Evolutionary conservation across 30 jellyfish, hydroid and myxozoan species (phyloP), one percentile per base, ranked within the genome.

Genomic region (Aurelia aurita): DNA sequence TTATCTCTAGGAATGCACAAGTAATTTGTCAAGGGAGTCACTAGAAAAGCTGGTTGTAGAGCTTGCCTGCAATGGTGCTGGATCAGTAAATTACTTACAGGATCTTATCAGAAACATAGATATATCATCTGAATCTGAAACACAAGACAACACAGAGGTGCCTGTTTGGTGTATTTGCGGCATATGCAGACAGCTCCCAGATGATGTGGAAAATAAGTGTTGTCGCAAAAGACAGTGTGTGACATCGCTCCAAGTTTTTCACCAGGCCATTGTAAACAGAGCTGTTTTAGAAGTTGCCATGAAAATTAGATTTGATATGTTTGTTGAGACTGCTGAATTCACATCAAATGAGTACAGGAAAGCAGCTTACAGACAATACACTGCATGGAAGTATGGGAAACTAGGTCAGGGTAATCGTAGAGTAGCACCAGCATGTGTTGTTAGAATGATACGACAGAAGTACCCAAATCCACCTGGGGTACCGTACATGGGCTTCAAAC

Each of bases 11-110:
- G 47, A 35, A 35, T 35, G 47, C 47, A 35, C 47, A 35, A 35
- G 47, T 35, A 35, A 11, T 3, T 5, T 35, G 22, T 23, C 69
- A 57, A 22, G 23, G 45, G 70, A 29, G n/a, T 15, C 31, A n/a
- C 31, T 70, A n/a, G 31, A 28, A n/a, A n/a, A 19, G 32, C 69
- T 39, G 29, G 59, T 70, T 19, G 26, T 70, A 18, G 82, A 70
- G 82, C 82, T 70, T 19, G 49, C 66, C 23, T 70, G 82, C 82
- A 70, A 70, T 70, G 82, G 82, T 5, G 29, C 25, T 15, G 82
- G 82, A n/a, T 21, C 58, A 19, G 29, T 70, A 5, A 44, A 70
- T 19, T 70, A 28, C n/a, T 3, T 65, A 5, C 66, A 65, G 22
- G 77, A 31, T 19, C 22, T 65, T 6, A 32, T 65, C 22, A n/a